phyloP scores from a whole-genome alignment of 1,140 invertebrate species.

The Euwallacea fornicatus region DNA sequence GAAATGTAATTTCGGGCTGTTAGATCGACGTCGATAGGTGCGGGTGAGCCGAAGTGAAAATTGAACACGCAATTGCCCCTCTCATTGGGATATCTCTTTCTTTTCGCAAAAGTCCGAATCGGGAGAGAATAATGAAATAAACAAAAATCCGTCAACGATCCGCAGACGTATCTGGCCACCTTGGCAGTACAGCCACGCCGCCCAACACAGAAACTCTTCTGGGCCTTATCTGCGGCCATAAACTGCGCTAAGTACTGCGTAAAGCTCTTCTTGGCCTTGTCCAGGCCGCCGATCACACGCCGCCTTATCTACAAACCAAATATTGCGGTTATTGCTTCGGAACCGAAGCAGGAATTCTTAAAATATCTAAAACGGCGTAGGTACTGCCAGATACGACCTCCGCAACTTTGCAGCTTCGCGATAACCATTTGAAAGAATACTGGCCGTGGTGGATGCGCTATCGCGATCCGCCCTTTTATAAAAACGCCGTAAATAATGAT shows the following conservation, averaged over 20 bases:
- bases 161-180: neutral
- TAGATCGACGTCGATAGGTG: too few relatives aligned
- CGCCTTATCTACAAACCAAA: constrained; percentile 6
- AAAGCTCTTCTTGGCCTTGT: constrained; percentile 12
- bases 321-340: constrained; percentile 12
- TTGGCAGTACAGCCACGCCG: neutral
- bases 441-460: neutral
- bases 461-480: neutral
- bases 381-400: neutral
- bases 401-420: neutral
- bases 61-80: too few relatives aligned
- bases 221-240: neutral
- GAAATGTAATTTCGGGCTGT: too few relatives aligned
- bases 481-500: constrained; percentile 5
- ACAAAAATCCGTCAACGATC: too few relatives aligned
- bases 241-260: constrained; percentile 12
- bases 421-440: neutral
- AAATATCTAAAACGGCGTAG: constrained; percentile 5
- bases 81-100: too few relatives aligned
- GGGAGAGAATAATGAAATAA: too few relatives aligned
- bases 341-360: constrained; percentile 20
- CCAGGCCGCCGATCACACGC: constrained; percentile 8
- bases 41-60: too few relatives aligned
- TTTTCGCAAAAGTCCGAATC: too few relatives aligned
- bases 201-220: constrained; percentile 22